phyloP scores from a whole-genome alignment of 2,113 vertebrate species.

The Cathartes aura region DNA sequence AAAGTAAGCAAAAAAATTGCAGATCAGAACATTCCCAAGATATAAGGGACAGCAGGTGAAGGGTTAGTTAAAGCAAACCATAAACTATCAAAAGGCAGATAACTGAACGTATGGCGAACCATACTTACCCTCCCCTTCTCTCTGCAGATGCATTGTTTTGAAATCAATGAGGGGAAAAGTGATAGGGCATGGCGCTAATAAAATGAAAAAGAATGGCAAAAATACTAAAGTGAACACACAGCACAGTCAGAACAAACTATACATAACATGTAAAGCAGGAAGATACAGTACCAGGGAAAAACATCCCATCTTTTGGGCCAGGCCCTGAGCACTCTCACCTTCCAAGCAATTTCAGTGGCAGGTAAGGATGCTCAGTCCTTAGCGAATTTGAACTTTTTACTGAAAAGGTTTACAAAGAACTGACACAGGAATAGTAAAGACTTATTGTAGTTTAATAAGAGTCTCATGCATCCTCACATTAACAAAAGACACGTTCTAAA shows the following conservation, averaged over 20 bases:
- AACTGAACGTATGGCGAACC: constrained; percentile 79
- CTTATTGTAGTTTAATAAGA: constrained; percentile 46
- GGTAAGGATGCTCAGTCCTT: constrained; percentile 49
- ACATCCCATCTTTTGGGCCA: constrained; percentile 54
- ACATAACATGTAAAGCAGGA: constrained; percentile 83
- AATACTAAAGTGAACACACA: constrained; percentile 87
- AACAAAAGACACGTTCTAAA: not conserved
- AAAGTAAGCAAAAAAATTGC: not conserved
- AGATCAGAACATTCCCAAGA: constrained; percentile 63
- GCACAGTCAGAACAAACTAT: constrained; percentile 84
- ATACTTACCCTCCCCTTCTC: constrained; percentile 94
- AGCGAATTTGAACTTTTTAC: not conserved
- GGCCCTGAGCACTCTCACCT: constrained; percentile 54
- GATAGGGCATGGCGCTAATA: constrained; percentile 92
- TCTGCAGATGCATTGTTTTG: constrained; percentile 99
- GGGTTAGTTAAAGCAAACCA: constrained; percentile 76
- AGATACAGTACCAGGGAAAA: constrained; percentile 73
- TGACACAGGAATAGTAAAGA: constrained; percentile 55
- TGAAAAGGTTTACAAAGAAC: constrained; percentile 58
- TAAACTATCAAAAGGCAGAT: constrained; percentile 75
- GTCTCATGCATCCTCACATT: constrained; percentile 54
- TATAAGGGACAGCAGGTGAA: constrained; percentile 80
- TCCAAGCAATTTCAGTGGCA: constrained; percentile 3
- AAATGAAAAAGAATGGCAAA: constrained; percentile 87
- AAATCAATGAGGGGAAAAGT: constrained; percentile 98